Conservation (phyloP, 1,140 invertebrate genomes). For the Drosophila quadrilineata region DNA sequence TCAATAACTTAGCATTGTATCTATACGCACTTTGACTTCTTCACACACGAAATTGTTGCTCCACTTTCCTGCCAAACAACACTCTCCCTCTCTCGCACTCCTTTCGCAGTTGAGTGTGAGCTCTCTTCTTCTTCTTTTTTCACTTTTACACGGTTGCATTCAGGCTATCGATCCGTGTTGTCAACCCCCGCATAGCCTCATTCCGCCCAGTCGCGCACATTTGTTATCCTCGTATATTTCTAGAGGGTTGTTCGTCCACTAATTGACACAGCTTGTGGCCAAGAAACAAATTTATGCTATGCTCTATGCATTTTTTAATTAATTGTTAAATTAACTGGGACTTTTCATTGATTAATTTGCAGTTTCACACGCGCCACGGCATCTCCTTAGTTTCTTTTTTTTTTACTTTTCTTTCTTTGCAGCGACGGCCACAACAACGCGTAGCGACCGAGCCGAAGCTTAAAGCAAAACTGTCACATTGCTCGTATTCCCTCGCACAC, state of each 20-base stretch:
- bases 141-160: conserved; percentile 65
- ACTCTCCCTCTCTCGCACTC: conserved; percentile 13
- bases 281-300: conserved; percentile 4
- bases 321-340: conserved; percentile 2
- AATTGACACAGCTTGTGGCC: background rate
- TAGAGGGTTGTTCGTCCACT: background rate
- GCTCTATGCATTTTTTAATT: conserved; percentile 4
- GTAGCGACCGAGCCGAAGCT: conserved; percentile 48
- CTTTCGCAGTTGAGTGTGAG: too few species aligned
- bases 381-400: too few species aligned
- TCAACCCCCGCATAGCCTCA: too few species aligned
- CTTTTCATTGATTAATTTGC: conserved; percentile 31
- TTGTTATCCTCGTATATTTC: background rate
- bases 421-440: conserved; percentile 31
- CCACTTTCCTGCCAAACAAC: conserved; percentile 30
- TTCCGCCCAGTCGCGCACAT: background rate
- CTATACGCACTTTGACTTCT: too few species aligned
- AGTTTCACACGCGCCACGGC: conserved; percentile 42
- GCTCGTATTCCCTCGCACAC: conserved; percentile 12
- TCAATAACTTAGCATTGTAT: conserved; percentile 18
- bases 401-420: background rate
- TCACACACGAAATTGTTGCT: conserved; percentile 15
- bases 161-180: conserved; percentile 65
- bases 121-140: conserved; percentile 18
- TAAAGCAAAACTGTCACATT: conserved; percentile 56